Evolutionary conservation across 2,888 invertebrate genomes (phyloP).

Genomic region (Mimumesa dahlbomi): DNA sequence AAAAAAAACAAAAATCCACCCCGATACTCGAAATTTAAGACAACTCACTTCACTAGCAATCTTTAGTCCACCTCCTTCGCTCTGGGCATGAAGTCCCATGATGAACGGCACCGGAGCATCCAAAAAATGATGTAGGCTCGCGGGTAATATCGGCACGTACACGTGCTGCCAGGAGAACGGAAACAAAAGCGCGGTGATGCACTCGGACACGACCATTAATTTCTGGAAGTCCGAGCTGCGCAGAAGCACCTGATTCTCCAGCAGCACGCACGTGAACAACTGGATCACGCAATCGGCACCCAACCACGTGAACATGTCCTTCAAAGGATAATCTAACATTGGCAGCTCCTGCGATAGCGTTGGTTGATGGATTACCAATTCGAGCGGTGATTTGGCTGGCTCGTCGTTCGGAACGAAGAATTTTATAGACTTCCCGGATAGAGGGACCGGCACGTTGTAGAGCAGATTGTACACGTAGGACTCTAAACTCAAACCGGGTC

Average conservation of each 20-base stretch:
- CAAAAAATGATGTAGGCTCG: conserved; percentile 95
- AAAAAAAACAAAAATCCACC: too few species aligned
- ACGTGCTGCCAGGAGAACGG: conserved; percentile 99
- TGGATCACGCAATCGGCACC: conserved; percentile 96
- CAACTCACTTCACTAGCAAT: conserved; percentile 80
- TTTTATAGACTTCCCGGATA: conserved; percentile 91
- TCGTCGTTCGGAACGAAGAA: conserved; percentile 78
- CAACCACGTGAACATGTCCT: conserved; percentile 92
- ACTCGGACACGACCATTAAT: conserved; percentile 98
- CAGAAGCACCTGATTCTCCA: conserved; percentile 98
- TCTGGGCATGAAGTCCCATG: conserved; percentile 89
- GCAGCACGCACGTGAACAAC: conserved; percentile 95
- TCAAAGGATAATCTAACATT: conserved; percentile 94
- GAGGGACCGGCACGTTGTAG: conserved; percentile 95
- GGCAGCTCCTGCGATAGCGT: conserved; percentile 92
- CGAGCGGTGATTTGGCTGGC: conserved; percentile 76
- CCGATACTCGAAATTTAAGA: background rate
- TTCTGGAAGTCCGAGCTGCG: conserved; percentile 97
- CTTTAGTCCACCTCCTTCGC: conserved; percentile 79
- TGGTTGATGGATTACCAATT: conserved; percentile 88
- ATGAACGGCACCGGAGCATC: conserved; percentile 99
- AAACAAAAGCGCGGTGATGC: conserved; percentile 92
- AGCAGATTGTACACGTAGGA: conserved; percentile 97
- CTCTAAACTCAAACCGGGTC: conserved; percentile 91
- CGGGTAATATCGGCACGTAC: conserved; percentile 98